Base-by-base conservation (phyloP, 2,113 vertebrate species). In the Butorides virescens region DNA sequence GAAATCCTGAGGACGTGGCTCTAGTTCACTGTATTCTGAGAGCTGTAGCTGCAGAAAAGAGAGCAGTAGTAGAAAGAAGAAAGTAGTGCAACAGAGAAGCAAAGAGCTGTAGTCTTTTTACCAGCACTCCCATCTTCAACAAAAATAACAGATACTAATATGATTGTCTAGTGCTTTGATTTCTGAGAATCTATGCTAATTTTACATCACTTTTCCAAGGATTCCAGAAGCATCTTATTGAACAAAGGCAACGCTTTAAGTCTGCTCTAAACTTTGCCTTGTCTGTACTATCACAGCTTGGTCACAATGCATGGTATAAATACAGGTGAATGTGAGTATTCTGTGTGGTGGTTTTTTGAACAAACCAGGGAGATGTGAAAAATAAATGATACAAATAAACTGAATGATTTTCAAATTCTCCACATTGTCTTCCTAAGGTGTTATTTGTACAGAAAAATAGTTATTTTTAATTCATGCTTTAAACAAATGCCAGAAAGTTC, bases 391-490 rank as follows among this genome's bases (percentile, higher is more conserved):
- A 65, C 12, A 37, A 70, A 80, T 46, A 68, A 93, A 83, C 4
- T 10, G 10, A 49, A 23, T 32, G 10, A 5, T 34, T 84, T 72
- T 56, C 6, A 27, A 76, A 52, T 36, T 80, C 55, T 77, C 65
- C n/a, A 46, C 23, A 5, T 44, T 27, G 44, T 37, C 88, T 91
- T 74, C 62, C 22, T 66, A 49, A 65, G 25, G 21, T 90, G 34
- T 42, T 74, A 53, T 71, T 82, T 20, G 3, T 77, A 66, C 10
- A 72, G 49, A 63, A 1, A 17, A 90, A 63, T 30, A 16, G 11
- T 80, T 86, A 36, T 88, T 96, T 97, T 93, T 62, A 86, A 94
- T 49, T 93, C n/a, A 59, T 26, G 21, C 32, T 71, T 77, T 70
- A 77, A 91, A 91, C 29, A 80, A 73, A 66, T 71, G 27, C 55